These are phyloP conservation scores for Aldabrachelys gigantea DNA, from an alignment of 2,113 vertebrate species.

Conservation along the genomic window DNA sequence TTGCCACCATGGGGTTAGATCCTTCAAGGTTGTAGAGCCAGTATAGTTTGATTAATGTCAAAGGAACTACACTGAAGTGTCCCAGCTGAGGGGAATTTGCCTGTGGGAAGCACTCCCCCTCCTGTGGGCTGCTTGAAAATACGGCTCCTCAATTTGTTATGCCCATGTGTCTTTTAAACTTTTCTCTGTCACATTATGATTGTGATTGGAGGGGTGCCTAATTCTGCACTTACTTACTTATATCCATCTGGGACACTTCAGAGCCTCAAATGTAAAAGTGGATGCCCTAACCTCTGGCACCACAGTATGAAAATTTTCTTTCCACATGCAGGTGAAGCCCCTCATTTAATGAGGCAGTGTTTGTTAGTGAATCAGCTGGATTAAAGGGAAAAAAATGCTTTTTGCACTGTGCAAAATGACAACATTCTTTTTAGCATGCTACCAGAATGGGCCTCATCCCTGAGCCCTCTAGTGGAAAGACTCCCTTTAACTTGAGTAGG, in stretches of 20 bases:
- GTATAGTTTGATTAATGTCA: neutral
- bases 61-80: neutral
- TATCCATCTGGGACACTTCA: fast-evolving
- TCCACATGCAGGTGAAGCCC: neutral
- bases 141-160: neutral
- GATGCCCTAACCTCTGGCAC: neutral
- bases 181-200: neutral
- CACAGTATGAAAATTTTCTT: neutral
- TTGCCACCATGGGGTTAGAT: neutral
- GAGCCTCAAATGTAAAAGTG: fast-evolving
- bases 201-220: neutral
- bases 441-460: neutral
- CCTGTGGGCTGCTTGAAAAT: neutral
- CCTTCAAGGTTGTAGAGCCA: neutral
- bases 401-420: neutral
- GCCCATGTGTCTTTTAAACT: neutral
- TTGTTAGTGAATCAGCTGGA: neutral
- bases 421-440: neutral
- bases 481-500: neutral
- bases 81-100: neutral
- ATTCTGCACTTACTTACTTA: fast-evolving
- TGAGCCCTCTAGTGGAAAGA: too few relatives aligned
- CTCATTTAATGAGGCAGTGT: neutral
- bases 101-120: neutral
- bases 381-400: neutral